Percentiles rank a stretch among this genome's conserved stretches.
These are phyloP conservation scores for Eriosoma lanigerum DNA, from an alignment of 1,140 invertebrate genomes.

Conservation along the genomic window DNA sequence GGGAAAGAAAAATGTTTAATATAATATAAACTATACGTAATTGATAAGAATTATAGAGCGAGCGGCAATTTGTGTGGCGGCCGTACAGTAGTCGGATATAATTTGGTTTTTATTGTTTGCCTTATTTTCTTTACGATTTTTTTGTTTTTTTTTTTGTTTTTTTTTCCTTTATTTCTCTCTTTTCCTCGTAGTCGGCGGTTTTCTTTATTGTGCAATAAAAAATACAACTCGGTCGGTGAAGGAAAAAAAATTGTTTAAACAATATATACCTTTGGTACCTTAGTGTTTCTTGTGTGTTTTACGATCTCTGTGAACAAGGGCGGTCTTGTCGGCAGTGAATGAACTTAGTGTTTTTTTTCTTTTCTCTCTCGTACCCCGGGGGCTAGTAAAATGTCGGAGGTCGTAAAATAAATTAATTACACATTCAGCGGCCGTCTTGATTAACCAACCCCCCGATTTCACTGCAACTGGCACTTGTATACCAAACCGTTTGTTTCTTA, in stretches of 20 bases:
- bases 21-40: constrained; percentile 1
- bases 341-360: constrained; percentile 5
- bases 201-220: constrained; percentile 48
- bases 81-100: constrained; percentile 3
- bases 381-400: constrained; percentile 46
- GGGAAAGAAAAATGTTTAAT: background rate
- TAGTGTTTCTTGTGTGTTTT: constrained; percentile 33
- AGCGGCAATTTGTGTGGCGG: constrained; percentile 23
- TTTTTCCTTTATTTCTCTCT: too few relatives aligned
- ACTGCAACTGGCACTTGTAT: background rate
- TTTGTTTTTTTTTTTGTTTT: background rate
- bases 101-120: constrained; percentile 47
- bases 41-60: constrained; percentile 30
- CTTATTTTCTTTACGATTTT: constrained; percentile 14
- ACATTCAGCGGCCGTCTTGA: constrained; percentile 39
- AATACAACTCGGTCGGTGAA: background rate
- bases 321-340: constrained; percentile 14
- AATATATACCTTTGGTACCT: background rate
- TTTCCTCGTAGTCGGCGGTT: background rate
- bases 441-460: constrained; percentile 12
- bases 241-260: constrained; percentile 19
- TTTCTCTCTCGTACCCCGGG: constrained; percentile 15
- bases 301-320: constrained; percentile 19
- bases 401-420: constrained; percentile 49
- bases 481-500: constrained; percentile 5